phyloP scores from a whole-genome alignment of 2,113 vertebrate species.

The Holacanthus passer region DNA sequence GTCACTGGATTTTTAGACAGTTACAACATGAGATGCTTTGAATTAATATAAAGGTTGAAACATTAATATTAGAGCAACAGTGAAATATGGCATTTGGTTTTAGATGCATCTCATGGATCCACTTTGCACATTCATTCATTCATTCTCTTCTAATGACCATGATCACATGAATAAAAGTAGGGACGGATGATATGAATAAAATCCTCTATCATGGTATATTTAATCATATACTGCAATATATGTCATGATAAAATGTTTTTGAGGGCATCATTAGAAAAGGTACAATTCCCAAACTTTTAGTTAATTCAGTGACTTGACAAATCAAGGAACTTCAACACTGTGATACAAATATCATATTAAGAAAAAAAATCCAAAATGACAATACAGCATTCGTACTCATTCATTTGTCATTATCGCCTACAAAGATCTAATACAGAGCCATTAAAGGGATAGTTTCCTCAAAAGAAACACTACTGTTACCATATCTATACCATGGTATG shows the following conservation, averaged over 20 bases:
- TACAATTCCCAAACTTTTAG: no score
- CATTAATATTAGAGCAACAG: not conserved
- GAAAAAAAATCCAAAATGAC: no score
- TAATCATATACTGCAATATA: not conserved
- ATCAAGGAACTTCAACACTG: not conserved
- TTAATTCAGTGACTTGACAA: not conserved
- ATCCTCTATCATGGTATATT: not conserved
- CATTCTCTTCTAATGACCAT: not conserved
- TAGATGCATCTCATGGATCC: not conserved
- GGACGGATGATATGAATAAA: not conserved
- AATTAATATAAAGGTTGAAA: not conserved
- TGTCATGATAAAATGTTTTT: no score
- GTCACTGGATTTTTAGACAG: not conserved
- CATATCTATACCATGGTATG: no score
- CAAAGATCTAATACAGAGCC: no score
- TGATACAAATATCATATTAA: not conserved
- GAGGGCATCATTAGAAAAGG: no score
- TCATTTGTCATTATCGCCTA: not conserved
- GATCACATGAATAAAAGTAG: not conserved
- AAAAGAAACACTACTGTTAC: no score
- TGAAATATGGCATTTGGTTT: not conserved
- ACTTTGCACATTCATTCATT: not conserved
- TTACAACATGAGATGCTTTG: not conserved
- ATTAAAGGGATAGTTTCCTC: not conserved
- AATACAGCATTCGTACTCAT: not conserved